Conservation (phyloP, 2,797 vertebrate species). For the Eulemur coronatus region DNA sequence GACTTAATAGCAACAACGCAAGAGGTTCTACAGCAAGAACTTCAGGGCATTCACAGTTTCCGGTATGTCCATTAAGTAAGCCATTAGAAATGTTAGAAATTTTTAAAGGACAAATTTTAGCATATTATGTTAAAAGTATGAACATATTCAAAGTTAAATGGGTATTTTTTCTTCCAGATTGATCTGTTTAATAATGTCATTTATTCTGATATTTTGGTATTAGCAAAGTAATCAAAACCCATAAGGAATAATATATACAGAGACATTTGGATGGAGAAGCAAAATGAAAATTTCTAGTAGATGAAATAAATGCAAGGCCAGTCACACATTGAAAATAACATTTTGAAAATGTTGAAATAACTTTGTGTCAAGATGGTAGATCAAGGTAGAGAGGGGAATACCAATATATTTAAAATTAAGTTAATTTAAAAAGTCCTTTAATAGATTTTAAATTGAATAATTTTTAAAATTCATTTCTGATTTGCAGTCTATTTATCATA, state of each 20-base stretch:
- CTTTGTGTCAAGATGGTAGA: constrained; percentile 38
- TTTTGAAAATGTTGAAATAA: constrained; percentile 42
- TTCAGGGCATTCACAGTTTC: constrained; percentile 97
- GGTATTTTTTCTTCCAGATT: constrained; percentile 37
- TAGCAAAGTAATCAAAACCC: neutral
- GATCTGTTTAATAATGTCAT: constrained; percentile 14
- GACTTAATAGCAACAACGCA: constrained; percentile 99
- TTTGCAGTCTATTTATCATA: neutral
- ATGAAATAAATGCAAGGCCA: constrained; percentile 7
- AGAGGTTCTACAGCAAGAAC: constrained; percentile 98
- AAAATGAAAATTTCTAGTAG: constrained; percentile 43
- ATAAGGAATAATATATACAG: neutral
- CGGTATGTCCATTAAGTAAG: constrained; percentile 85
- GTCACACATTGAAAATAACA: constrained; percentile 17
- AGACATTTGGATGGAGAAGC: constrained; percentile 32
- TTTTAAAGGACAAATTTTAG: constrained; percentile 30
- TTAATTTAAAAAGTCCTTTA: constrained; percentile 30
- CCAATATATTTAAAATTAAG: constrained; percentile 41
- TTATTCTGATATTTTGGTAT: constrained; percentile 37
- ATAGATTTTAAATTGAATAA: constrained; percentile 4
- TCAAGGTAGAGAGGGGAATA: neutral
- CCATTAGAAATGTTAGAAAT: constrained; percentile 39
- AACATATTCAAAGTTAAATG: constrained; percentile 46
- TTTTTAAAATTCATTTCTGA: constrained; percentile 49
- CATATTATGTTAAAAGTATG: constrained; percentile 9